Evolutionary conservation across 2,888 invertebrate species (phyloP).

Genomic region (Orchesellides sinensis): DNA sequence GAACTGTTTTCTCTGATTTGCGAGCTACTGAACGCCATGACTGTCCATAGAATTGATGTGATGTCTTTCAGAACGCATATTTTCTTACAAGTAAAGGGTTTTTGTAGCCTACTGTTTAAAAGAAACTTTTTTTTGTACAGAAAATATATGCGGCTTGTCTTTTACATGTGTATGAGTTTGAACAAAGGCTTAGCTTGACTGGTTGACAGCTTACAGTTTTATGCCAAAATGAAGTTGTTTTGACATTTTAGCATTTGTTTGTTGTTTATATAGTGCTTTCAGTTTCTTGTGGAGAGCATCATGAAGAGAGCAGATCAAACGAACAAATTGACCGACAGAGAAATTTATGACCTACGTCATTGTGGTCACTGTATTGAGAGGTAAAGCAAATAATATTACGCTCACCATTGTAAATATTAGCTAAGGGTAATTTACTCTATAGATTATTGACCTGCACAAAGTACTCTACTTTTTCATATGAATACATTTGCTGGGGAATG

Average conservation of each 20-base stretch:
- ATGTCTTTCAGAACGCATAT: conserved; percentile 72
- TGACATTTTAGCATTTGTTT: conserved; percentile 22
- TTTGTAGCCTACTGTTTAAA: not conserved
- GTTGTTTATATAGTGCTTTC: conserved; percentile 71
- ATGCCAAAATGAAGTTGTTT: conserved; percentile 35
- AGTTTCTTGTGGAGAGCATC: conserved; percentile 68
- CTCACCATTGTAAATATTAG: too few species aligned
- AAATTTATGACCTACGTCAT: conserved; percentile 71
- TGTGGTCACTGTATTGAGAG: conserved; percentile 73
- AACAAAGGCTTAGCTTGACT: conserved; percentile 2
- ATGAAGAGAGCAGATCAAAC: conserved; percentile 69
- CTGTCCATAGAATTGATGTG: conserved; percentile 71
- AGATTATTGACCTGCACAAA: too few species aligned
- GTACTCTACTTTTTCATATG: too few species aligned
- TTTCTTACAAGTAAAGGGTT: conserved; percentile 67
- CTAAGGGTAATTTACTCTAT: too few species aligned
- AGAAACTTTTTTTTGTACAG: not conserved
- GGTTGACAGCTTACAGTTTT: conserved; percentile 38
- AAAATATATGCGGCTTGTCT: not conserved
- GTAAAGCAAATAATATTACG: too few species aligned
- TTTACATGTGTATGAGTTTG: not conserved
- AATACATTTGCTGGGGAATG: too few species aligned
- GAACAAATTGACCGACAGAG: conserved; percentile 71
- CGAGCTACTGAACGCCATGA: conserved; percentile 71
- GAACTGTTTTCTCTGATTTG: conserved; percentile 65